Percentiles rank a stretch among this genome's conserved stretches.
Conservation (phyloP, 2,888 invertebrate species). For the Lycia hirtaria region DNA sequence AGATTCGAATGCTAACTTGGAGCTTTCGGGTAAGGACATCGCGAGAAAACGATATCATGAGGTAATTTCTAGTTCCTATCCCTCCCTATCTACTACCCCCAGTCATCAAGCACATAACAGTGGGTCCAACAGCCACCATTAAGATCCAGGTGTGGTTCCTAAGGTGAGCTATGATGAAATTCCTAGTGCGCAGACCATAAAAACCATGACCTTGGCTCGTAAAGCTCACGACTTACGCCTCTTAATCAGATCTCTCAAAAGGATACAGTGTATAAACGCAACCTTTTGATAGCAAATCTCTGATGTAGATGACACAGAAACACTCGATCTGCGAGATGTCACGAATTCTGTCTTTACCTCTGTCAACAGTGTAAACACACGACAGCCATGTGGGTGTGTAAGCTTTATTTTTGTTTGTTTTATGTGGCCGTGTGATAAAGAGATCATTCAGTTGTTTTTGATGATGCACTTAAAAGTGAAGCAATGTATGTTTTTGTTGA, state of each 20-base stretch:
- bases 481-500: no score
- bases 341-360: constrained; percentile 21
- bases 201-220: not conserved
- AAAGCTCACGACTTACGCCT: not conserved
- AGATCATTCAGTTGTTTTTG: constrained; percentile 1
- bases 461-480: not conserved
- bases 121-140: no score
- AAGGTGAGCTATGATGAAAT: not conserved
- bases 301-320: constrained; percentile 32
- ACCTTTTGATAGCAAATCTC: constrained; percentile 14
- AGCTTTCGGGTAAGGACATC: no score
- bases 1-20: no score
- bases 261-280: constrained; percentile 14
- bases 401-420: not conserved
- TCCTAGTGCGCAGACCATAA: not conserved
- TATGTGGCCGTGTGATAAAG: not conserved
- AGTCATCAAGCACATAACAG: no score
- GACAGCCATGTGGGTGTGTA: constrained; percentile 14
- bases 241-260: constrained; percentile 21
- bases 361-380: constrained; percentile 19
- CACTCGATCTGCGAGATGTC: constrained; percentile 27
- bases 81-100: no score
- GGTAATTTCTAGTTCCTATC: no score
- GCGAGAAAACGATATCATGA: no score
- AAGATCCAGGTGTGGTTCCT: no score